Percentiles rank a stretch among this genome's conserved stretches.
Evolutionary conservation across 2,113 vertebrate genomes (phyloP).

Genomic region (Macquaria australasica): DNA sequence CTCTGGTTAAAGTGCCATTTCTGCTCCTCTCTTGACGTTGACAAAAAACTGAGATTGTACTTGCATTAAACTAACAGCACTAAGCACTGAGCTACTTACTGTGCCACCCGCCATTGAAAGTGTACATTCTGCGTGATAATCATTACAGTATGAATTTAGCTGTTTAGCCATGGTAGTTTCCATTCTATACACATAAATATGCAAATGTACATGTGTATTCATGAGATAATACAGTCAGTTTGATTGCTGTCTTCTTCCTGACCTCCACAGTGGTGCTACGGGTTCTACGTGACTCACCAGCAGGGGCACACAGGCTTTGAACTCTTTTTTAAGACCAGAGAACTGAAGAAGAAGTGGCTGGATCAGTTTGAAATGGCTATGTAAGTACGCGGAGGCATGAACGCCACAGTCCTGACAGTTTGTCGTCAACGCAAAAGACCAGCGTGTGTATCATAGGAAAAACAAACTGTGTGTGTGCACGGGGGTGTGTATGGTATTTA

Average conservation of each 20-base stretch:
- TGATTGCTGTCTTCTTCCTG: conserved; percentile 41
- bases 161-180: neutral
- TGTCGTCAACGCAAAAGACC: conserved; percentile 8
- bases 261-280: conserved; percentile 92
- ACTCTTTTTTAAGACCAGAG: conserved; percentile 95
- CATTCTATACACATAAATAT: conserved; percentile 1
- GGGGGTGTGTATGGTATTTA: conserved; percentile 33
- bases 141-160: neutral
- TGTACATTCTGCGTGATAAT: conserved; percentile 2
- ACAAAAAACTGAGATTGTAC: neutral
- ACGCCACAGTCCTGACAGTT: conserved; percentile 7
- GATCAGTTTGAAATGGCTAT: conserved; percentile 97
- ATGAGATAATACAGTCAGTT: neutral
- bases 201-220: neutral
- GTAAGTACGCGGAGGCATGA: conserved; percentile 84
- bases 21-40: conserved; percentile 27
- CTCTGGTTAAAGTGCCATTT: conserved; percentile 32
- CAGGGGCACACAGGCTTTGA: conserved; percentile 94
- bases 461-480: conserved; percentile 7
- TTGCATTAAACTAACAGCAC: neutral
- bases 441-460: neutral
- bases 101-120: too few relatives aligned
- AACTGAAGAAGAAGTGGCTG: conserved; percentile 98
- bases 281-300: conserved; percentile 94
- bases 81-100: neutral